Base-by-base conservation (phyloP, 2,888 invertebrate genomes). In the Limnephilus rhombicus region DNA sequence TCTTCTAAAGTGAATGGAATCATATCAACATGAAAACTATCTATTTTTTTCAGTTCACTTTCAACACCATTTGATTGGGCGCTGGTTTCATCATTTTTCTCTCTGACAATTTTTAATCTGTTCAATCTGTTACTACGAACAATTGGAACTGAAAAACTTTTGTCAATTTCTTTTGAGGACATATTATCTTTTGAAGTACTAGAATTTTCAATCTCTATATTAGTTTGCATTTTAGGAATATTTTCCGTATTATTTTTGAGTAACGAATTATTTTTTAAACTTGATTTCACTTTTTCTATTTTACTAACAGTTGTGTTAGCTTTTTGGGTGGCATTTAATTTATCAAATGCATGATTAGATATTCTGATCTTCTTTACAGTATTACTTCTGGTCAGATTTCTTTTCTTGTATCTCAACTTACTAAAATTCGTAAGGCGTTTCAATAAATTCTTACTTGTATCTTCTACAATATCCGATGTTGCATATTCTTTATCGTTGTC, bases 1-100 rank as follows among this genome's bases (percentile, higher is more conserved):
- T 93, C 93, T 80, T 93, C 93, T 31, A 92, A 53, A 31, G 93
- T 93, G 82, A 93, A 93, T 15, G 92, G 92, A 82, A 93, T 93
- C 92, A 93, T 92, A 53, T 92, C 90, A 53, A 92, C 31, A 31
- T 82, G 68, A 53, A 90, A 83, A 87, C 41, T 18, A 80, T 89
- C 80, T 81, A 29, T 81, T 34, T 82, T 18, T 34, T 80, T 80
- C 11, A 7, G 24, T 34, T n/a, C 41, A 81, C 41, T 80, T 81
- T 89, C 41, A 41, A 89, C 45, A 31, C 37, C 80, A 15, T 41
- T 89, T 53, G 53, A 31, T 0, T n/a, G 68, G 29, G 31, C 12
- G 29, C 3, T 53, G 15, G 88, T 31, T 88, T 34, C 31, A 18
- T 82, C 34, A 0, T 82, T 82, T 82, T 34, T 34, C 13, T 82